Conservation (phyloP, 2,888 invertebrate species). For the Lydus trimaculatus region DNA sequence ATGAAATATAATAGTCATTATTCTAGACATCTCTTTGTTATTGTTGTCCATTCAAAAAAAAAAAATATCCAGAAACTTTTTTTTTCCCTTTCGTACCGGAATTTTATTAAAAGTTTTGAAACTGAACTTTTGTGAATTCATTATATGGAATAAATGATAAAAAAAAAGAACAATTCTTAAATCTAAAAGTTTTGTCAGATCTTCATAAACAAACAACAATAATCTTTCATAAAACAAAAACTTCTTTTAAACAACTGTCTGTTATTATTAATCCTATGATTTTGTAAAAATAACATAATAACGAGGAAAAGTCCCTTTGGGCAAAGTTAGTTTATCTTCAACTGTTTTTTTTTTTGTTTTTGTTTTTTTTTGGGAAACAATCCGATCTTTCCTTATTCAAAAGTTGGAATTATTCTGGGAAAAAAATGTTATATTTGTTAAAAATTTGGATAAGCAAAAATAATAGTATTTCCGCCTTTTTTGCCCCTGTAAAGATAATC, state of each 20-base stretch:
- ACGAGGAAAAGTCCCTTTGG: neutral
- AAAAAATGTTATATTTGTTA: neutral
- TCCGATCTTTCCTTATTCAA: neutral
- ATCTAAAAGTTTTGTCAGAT: neutral
- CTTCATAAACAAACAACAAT: slow-evolving; percentile 1
- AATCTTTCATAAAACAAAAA: neutral
- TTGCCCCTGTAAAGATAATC: neutral
- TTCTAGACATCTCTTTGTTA: slow-evolving; percentile 44
- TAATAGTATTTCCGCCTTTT: neutral
- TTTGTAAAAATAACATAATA: neutral
- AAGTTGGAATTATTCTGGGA: neutral
- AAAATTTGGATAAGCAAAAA: neutral
- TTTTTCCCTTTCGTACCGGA: slow-evolving; percentile 7
- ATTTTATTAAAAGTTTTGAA: slow-evolving; percentile 28
- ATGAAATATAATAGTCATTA: slow-evolving; percentile 53
- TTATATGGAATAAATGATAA: neutral
- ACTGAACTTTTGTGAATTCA: neutral
- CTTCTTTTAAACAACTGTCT: neutral
- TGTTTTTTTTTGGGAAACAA: neutral
- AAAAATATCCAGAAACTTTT: slow-evolving; percentile 26
- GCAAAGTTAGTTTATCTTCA: neutral
- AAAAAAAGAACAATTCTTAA: neutral
- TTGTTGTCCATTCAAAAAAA: slow-evolving; percentile 40
- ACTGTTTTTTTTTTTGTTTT: neutral
- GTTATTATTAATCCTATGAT: neutral